Evolutionary conservation across 1,140 invertebrate species (phyloP), one percentile per base, ranked within the genome.

Genomic region (Drosophila nannoptera): DNA sequence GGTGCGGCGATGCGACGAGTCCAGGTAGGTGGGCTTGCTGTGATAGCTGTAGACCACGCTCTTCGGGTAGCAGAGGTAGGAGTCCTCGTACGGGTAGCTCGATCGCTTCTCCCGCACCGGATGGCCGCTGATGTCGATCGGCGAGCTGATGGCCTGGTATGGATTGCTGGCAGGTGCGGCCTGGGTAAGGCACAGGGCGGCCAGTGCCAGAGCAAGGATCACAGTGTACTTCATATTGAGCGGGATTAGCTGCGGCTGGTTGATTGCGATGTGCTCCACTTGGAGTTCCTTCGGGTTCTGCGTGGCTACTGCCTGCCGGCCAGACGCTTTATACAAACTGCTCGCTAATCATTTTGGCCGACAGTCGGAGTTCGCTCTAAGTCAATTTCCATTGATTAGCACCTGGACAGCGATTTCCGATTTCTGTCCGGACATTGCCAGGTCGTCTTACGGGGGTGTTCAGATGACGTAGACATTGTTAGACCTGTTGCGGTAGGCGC

Each of bases 31-130:
- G 5, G 45, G 48, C 40, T 52, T 60, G 22, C 42, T 52, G 11
- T 66, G 40, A 14, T 78, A 73, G 12, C 66, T 66, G 29, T 76
- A 84, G 6, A 83, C 81, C 0, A 43, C 76, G 46, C 81, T 84
- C 66, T 75, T 83, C n/a, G 80, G 80, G 59, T 83, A 83, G 31
- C 80, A 83, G 42, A 83, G 84, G 35, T 65, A 83, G 32, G 76
- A 80, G 55, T 83, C 80, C 8, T 69, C 53, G 22, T 22, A 22
- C 7, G 52, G 60, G 42, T 69, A 42, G 52, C 61, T 78, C 29
- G 72, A 46, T 5, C 81, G 80, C 22, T 76, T 84, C 16, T 58
- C 52, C 0, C 81, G 73, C 55, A 84, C 81, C 7, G 65, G 63
- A 22, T 80, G 62, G 0, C 80, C 80, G 7, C 61, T 84, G 2